Base-by-base conservation (phyloP, 1,140 invertebrate genomes). In the Drosophila nigromelanica region DNA sequence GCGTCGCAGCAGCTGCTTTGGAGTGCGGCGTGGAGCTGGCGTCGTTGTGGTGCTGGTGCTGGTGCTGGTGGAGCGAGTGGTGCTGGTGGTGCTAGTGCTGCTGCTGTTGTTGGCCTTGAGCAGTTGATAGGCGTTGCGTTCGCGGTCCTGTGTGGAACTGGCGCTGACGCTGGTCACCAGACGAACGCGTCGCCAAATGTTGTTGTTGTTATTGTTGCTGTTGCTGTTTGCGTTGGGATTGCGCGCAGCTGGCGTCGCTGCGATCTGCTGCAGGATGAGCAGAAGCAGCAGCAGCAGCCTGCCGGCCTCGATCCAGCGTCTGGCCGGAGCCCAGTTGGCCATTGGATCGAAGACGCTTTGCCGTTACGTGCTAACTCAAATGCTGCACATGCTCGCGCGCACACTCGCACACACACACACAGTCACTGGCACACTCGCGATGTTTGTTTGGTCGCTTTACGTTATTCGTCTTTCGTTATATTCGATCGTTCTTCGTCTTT, bases 161-260 rank as follows among this genome's bases (percentile, higher is more conserved):
- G 70, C 63, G 48, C 70, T 70, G 30, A 55, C 72, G 68, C 79
- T 87, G 50, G 83, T 89, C 37, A 87, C 82, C 30, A 87, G 68
- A 10, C 82, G 83, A 47, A 87, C 82, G 37, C 83, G 78, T 59
- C 82, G 72, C 82, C 82, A 87, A 61, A 87, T 87, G 47, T 86
- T 86, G 51, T 78, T 83, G 15, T 80, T 76, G 15, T 82, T 81
- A 15, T 69, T 71, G 47, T 76, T 86, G 47, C 42, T 62, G 27
- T 35, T 59, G 50, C 14, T 39, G 47, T 51, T 40, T 4, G 45
- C 8, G 14, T 47, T 60, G 12, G 68, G 27, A 43, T 66, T 70
- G 59, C 81, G 81, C 42, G 78, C 76, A 35, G 82, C 81, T 43
- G 74, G 82, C 59, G 81, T 75, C 43, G 62, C 64, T 56, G 78